Conservation (phyloP, 2,888 invertebrate species). For the Aproaerema taeniolella region DNA sequence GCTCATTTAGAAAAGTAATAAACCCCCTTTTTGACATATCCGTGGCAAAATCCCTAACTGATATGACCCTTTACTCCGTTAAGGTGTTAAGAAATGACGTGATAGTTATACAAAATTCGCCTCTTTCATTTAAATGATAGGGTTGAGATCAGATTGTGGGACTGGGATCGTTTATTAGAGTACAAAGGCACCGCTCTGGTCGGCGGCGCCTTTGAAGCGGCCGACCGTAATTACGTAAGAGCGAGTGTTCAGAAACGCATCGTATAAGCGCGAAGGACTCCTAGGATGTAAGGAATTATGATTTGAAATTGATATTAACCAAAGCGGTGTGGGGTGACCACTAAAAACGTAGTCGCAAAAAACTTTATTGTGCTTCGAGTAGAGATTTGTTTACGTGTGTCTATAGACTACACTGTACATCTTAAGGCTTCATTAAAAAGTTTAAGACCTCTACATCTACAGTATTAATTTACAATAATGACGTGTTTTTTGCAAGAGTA, state of each 20-base stretch:
- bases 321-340: constrained; percentile 5
- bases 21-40: constrained; percentile 77
- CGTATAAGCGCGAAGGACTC: constrained; percentile 40
- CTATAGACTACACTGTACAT: too few species aligned
- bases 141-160: constrained; percentile 21
- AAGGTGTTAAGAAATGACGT: constrained; percentile 68
- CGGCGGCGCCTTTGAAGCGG: constrained; percentile 66
- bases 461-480: too few species aligned
- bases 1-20: constrained; percentile 69
- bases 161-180: constrained; percentile 60
- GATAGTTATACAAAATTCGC: constrained; percentile 19
- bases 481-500: too few species aligned
- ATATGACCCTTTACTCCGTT: constrained; percentile 67
- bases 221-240: constrained; percentile 68
- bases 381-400: not conserved
- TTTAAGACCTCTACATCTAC: too few species aligned
- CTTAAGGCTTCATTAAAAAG: too few species aligned
- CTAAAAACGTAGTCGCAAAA: constrained; percentile 8
- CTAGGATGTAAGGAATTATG: constrained; percentile 34
- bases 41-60: constrained; percentile 77
- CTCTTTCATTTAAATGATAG: constrained; percentile 11
- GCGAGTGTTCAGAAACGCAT: constrained; percentile 38
- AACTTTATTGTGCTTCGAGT: constrained; percentile 4
- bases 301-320: constrained; percentile 16
- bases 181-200: constrained; percentile 65